These are phyloP conservation scores for Drosophila birchii DNA, from an alignment of 2,888 invertebrate species.

Conservation along the genomic window DNA sequence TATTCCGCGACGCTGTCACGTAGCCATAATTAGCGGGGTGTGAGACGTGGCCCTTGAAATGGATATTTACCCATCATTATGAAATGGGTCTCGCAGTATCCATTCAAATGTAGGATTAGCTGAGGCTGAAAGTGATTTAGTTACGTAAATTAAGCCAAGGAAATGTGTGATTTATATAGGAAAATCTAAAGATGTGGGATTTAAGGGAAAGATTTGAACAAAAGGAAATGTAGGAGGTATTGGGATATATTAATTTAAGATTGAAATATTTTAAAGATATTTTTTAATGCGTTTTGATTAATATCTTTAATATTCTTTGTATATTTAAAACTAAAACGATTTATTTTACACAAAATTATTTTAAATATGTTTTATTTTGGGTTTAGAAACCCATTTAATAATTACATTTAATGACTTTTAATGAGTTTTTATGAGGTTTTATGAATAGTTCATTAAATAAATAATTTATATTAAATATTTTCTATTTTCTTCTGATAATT, in stretches of 20 bases:
- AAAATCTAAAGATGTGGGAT: not conserved
- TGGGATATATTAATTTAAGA: not conserved
- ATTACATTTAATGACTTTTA: too few relatives aligned
- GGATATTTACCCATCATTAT: constrained; percentile 33
- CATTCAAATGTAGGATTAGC: constrained; percentile 14
- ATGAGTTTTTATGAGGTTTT: too few relatives aligned
- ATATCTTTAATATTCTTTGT: not conserved
- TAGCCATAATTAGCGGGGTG: constrained; percentile 40
- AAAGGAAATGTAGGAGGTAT: too few relatives aligned
- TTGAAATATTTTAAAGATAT: not conserved
- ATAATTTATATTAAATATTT: too few relatives aligned
- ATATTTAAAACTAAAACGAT: not conserved
- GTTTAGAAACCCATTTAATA: not conserved
- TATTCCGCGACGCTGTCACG: constrained; percentile 25
- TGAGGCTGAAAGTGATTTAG: not conserved
- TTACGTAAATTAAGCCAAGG: not conserved
- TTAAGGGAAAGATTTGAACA: fast-evolving
- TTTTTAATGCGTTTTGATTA: not conserved
- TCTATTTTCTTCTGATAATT: too few relatives aligned
- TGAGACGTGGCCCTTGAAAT: constrained; percentile 34
- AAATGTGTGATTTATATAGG: not conserved
- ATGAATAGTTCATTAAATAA: too few relatives aligned
- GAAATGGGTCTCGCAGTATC: constrained; percentile 15
- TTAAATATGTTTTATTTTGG: not conserved
- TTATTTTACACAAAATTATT: not conserved